These are phyloP conservation scores for Urocitellus parryii DNA, from an alignment of 2,113 vertebrate genomes.

Conservation along the genomic window DNA sequence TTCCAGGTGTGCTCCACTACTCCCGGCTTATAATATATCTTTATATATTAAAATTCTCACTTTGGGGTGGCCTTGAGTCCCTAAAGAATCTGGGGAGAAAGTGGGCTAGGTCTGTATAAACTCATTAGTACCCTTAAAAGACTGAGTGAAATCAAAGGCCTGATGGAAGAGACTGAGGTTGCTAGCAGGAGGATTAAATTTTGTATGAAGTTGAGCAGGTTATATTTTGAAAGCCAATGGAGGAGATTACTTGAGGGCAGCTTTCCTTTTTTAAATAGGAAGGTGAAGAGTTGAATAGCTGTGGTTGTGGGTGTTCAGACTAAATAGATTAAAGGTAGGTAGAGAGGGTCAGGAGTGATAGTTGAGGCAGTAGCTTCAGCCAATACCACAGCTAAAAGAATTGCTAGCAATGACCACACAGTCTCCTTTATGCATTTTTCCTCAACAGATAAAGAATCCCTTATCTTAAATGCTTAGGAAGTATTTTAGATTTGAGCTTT, in stretches of 20 bases:
- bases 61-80: not conserved
- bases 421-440: not conserved
- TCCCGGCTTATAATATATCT: not conserved
- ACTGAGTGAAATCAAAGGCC: not conserved
- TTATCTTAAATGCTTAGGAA: not conserved
- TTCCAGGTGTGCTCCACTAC: too few relatives aligned
- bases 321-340: not conserved
- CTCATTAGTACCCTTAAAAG: not conserved
- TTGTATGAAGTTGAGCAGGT: not conserved
- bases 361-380: too few relatives aligned
- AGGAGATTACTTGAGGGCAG: not conserved
- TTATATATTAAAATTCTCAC: slow-evolving; percentile 1
- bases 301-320: not conserved
- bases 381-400: not conserved
- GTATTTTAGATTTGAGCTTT: not conserved
- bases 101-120: not conserved
- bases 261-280: not conserved
- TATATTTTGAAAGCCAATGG: slow-evolving; percentile 5
- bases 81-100: slow-evolving; percentile 40
- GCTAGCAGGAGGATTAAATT: not conserved
- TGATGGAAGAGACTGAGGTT: not conserved
- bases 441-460: not conserved
- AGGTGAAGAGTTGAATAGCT: not conserved
- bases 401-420: not conserved
- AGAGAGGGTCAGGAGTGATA: not conserved